Conservation (phyloP, 1,140 invertebrate genomes). For the Homalodisca vitripennis region DNA sequence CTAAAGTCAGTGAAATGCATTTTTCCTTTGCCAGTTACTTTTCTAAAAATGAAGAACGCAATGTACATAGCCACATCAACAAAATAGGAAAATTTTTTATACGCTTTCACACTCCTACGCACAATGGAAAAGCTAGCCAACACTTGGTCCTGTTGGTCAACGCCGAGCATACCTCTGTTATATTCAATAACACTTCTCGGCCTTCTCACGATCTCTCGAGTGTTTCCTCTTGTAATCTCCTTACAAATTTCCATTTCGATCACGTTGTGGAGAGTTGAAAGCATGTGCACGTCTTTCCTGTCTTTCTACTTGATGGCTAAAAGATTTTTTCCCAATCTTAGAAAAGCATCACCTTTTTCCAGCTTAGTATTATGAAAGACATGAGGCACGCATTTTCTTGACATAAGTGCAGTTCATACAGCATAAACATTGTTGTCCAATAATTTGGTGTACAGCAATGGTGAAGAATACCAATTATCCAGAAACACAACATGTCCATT, state of each 20-base stretch:
- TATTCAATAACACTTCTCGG: neutral
- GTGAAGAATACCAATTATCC: constrained; percentile 2
- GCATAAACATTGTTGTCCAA: neutral
- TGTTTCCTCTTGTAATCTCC: neutral
- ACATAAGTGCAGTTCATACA: neutral
- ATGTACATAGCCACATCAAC: neutral
- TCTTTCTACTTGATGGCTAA: neutral
- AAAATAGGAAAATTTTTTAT: constrained; percentile 2
- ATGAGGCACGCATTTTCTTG: neutral
- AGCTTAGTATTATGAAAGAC: neutral
- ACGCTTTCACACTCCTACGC: neutral
- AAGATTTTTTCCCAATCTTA: neutral
- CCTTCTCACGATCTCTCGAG: neutral
- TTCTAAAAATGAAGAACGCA: neutral
- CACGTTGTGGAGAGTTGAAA: neutral
- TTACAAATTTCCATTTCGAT: neutral
- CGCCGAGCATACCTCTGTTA: neutral
- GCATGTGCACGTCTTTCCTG: constrained; percentile 1
- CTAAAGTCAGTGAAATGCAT: neutral
- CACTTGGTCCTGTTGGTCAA: neutral
- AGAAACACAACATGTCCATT: neutral
- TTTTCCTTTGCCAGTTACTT: neutral
- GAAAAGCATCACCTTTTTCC: neutral
- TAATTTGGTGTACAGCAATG: neutral
- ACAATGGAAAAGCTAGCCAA: neutral